Percentiles rank a stretch among this genome's conserved stretches.
phyloP scores from a whole-genome alignment of 1,140 invertebrate species.

The Armadillidium nasatum region DNA sequence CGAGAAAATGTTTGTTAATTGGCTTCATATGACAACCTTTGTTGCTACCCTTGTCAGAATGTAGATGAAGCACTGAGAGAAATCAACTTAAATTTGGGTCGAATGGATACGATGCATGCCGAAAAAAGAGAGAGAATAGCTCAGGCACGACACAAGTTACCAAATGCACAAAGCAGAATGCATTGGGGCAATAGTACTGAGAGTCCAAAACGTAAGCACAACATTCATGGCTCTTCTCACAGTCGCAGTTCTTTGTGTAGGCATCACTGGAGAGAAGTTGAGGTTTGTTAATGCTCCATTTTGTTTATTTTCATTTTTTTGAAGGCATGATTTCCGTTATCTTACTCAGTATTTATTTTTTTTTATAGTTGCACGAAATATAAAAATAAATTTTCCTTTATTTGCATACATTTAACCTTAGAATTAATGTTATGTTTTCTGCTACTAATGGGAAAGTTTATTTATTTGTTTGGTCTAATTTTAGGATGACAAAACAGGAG shows the following conservation, averaged over 20 bases:
- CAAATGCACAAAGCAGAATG: not conserved
- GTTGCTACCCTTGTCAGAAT: not conserved
- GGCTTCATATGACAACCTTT: no score
- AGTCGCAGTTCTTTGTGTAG: not conserved
- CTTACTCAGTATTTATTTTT: not conserved
- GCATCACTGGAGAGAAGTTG: not conserved
- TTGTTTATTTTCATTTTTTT: not conserved
- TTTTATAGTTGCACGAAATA: not conserved
- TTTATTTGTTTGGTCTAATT: no score
- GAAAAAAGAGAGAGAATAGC: not conserved
- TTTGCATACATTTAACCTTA: no score
- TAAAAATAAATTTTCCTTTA: no score
- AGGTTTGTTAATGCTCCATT: not conserved
- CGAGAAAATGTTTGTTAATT: no score
- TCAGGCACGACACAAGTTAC: not conserved
- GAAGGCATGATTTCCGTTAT: not conserved
- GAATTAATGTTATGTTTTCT: no score
- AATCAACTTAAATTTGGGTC: constrained; percentile 1
- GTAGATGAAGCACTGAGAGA: constrained; percentile 5
- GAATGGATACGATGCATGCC: constrained; percentile 6
- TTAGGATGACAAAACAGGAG: no score
- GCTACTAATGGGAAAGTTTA: no score
- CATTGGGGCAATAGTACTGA: not conserved
- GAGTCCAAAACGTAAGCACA: not conserved
- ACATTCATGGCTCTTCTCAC: not conserved